Base-by-base conservation (phyloP, 30 jellyfish, hydroid and myxozoan genomes). In the Calvadosia cruxmelitensis region DNA sequence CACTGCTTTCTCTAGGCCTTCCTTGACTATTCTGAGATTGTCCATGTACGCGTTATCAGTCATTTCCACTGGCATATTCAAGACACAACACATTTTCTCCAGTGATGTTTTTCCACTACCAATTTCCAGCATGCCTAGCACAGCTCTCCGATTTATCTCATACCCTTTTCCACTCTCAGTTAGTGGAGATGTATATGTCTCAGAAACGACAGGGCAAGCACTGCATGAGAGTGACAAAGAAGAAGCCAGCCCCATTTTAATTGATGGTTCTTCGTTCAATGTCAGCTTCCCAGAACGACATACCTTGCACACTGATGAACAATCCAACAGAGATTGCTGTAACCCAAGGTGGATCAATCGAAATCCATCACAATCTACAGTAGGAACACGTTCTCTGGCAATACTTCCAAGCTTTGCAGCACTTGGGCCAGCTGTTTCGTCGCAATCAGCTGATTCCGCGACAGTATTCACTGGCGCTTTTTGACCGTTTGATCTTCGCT, bases 171-270 rank as follows among this genome's bases (percentile, higher is more conserved):
- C 64, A 49, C 65, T 63, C 31, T 28, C 63, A 64, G 77, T 36
- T 29, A 49, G 48, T 64, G 67, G 63, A 26, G 84, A 74, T 35
- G 84, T 15, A 71, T 64, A 64, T 26, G 48, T 64, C 36, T 74
- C 77, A 27, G 77, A 33, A 27, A 13, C 24, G 27, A 49, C 24
- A 36, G 84, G 50, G 71, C 76, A 74, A 2, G 77, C 33, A 64
- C 65, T 63, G 29, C 84, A 74, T 63, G 64, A 76, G 24, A 74
- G 13, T 2, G 63, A 48, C 12, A 74, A 71, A 20, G 51, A 50
- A 12, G 84, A 74, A 29, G 84, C 77, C 36, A 74, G 84, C 27
- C 84, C 76, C 70, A 64, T 74, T 63, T 63, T 74, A 29, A 30
- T 42, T 64, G 65, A n/a, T 32, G 42, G 49, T 49, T 74, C 49